Conservation (phyloP, 2,888 invertebrate genomes). For the Lomographa bimaculata region DNA sequence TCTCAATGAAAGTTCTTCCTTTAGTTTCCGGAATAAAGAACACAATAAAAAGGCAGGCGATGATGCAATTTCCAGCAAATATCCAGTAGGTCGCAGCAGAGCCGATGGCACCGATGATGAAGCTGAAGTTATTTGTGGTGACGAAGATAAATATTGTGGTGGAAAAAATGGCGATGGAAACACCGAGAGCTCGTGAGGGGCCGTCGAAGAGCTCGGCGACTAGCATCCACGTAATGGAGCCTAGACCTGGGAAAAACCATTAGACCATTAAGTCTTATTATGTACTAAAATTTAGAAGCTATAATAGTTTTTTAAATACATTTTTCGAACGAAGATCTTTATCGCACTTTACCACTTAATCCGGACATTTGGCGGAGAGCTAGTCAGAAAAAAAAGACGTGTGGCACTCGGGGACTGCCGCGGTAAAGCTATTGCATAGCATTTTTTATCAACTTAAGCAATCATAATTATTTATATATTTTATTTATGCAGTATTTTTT, state of each 20-base stretch:
- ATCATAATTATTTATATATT: too few species aligned
- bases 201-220: conserved; percentile 40
- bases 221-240: conserved; percentile 33
- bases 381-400: too few species aligned
- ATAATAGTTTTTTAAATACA: too few species aligned
- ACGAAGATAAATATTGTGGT: conserved; percentile 29
- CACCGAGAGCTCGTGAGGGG: conserved; percentile 34
- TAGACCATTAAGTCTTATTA: too few species aligned
- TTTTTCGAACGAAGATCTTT: too few species aligned
- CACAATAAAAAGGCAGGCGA: conserved; percentile 43
- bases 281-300: too few species aligned
- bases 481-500: too few species aligned
- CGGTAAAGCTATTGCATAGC: too few species aligned
- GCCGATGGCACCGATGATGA: conserved; percentile 28
- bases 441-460: too few species aligned
- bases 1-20: conserved; percentile 56
- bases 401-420: too few species aligned
- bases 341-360: too few species aligned
- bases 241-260: conserved; percentile 32
- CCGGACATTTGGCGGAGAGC: too few species aligned
- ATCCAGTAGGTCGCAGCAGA: conserved; percentile 35
- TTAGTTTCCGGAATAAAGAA: conserved; percentile 62
- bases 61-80: conserved; percentile 29
- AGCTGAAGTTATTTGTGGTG: conserved; percentile 33
- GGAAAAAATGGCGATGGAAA: conserved; percentile 22